A percentile compares a stretch with the other conserved stretches of the same genome.
These are phyloP conservation scores for Onthophagus sagittarius DNA, from an alignment of 2,888 invertebrate species.

Conservation along the genomic window DNA sequence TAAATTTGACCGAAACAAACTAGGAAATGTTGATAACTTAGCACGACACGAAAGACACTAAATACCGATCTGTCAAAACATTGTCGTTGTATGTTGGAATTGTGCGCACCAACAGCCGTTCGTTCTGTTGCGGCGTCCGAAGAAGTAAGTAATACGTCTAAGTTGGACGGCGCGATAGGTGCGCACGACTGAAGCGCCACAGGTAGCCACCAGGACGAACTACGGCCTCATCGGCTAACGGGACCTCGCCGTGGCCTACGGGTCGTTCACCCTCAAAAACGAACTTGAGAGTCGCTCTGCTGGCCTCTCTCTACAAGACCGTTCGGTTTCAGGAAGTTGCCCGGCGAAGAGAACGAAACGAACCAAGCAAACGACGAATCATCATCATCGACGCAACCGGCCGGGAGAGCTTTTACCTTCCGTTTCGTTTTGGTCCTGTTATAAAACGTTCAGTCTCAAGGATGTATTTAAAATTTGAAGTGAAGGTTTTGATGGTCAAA, in stretches of 20 bases:
- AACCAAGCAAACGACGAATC: conserved; percentile 23
- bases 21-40: too few relatives aligned
- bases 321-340: conserved; percentile 35
- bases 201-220: not conserved
- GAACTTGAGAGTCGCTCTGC: conserved; percentile 33
- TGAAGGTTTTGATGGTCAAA: too few relatives aligned
- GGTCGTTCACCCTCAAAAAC: conserved; percentile 49
- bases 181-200: not conserved
- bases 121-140: not conserved
- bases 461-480: too few relatives aligned
- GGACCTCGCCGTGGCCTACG: conserved; percentile 33
- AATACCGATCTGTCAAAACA: not conserved
- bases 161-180: not conserved
- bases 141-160: not conserved
- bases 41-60: not conserved
- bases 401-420: not conserved
- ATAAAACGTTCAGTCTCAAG: not conserved
- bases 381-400: conserved; percentile 17
- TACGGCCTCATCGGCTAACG: conserved; percentile 36
- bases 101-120: not conserved
- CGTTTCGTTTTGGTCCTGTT: not conserved
- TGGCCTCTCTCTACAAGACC: conserved; percentile 28
- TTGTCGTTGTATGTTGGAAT: not conserved
- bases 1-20: too few relatives aligned
- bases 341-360: not conserved